phyloP scores from a whole-genome alignment of 2,113 vertebrate species.

The Cisticola juncidis region DNA sequence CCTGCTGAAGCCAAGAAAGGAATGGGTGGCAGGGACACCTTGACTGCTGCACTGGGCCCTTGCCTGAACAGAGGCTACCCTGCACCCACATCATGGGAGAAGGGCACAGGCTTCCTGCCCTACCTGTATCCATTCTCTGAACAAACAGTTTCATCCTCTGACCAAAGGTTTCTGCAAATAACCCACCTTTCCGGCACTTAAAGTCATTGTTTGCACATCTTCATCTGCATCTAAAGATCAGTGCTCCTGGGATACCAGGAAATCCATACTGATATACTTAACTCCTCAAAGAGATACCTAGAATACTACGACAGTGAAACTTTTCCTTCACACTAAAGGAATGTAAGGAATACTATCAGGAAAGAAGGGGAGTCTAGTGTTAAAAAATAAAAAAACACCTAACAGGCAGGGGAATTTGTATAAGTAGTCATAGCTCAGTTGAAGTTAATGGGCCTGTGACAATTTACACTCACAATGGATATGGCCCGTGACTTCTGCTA shows the following conservation, averaged over 20 bases:
- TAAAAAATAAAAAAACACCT: neutral
- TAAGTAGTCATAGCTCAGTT: conserved; percentile 44
- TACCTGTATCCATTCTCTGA: neutral
- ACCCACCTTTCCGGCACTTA: neutral
- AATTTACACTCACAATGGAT: conserved; percentile 23
- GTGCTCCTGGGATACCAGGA: neutral
- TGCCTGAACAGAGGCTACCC: neutral
- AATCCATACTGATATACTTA: neutral
- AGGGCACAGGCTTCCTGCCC: neutral
- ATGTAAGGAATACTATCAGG: neutral
- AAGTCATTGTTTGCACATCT: neutral
- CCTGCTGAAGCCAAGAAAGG: neutral
- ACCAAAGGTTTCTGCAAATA: neutral
- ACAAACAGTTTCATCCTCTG: neutral
- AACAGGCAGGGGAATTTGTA: neutral
- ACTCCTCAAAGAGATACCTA: neutral
- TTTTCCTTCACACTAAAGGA: neutral
- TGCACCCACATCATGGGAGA: fast-evolving
- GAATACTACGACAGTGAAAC: neutral
- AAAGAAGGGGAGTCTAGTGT: neutral
- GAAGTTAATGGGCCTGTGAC: conserved; percentile 21
- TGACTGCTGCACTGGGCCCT: neutral
- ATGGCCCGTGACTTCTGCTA: neutral
- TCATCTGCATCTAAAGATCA: neutral
- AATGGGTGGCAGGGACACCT: neutral